Evolutionary conservation across 2,797 vertebrate genomes (phyloP), one percentile per base, ranked within the genome.

Genomic region (Coilia nasus): DNA sequence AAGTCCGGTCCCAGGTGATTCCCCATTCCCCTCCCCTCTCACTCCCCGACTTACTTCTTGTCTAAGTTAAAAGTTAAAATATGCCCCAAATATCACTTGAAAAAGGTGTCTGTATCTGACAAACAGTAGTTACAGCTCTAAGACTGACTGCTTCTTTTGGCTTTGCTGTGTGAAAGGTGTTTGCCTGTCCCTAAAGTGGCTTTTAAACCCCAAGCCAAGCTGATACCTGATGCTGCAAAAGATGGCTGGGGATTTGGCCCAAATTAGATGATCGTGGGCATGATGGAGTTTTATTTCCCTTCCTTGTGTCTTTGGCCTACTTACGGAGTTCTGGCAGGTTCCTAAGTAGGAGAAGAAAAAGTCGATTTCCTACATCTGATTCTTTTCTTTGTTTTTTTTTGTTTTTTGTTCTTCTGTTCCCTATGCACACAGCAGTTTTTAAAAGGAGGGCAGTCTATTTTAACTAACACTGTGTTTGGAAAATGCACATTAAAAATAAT

Each of bases 231-330:
- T 56, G 25, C 67, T 57, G 19, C 54, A 83, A 87, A 83, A 86
- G 82, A 89, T 85, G 86, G 83, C 87, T 89, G 5, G 71, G 46
- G 28, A 83, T 88, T 81, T 86, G 84, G 81, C 85, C 84, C 88
- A 88, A 78, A 89, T 88, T 82, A 84, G 85, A 31, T 86, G 59
- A 86, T 81, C 85, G 56, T 56, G 85, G 35, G 71, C 31, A 62
- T 84, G 60, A 83, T 81, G 44, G 82, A 85, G 23, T 88, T 47
- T 88, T 54, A 46, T 35, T 88, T 83, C 12, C 28, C 64, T 35
- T 12, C 23, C 25, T 81, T 47, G 86, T 56, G 46, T 84, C 81
- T 84, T 81, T 90, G 89, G 90, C 89, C 88, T 83, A 90, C 83
- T 89, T 92, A 0, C 17, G 12, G 47, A 81, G 64, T 82, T 81